Evolutionary conservation across 2,113 vertebrate species (phyloP), one percentile per base, ranked within the genome.

Genomic region (Entelurus aequoreus): DNA sequence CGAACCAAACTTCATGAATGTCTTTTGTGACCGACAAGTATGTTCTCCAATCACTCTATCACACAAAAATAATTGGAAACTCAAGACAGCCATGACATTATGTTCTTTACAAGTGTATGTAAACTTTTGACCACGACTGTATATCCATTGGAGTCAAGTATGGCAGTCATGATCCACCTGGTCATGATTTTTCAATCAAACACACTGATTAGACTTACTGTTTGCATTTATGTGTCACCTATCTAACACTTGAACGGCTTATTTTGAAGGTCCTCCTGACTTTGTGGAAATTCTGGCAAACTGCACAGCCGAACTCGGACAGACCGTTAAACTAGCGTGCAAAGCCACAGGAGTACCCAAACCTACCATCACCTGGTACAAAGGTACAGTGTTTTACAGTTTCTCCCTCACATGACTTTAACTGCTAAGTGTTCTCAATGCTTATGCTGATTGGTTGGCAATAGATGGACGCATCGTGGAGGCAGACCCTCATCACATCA

Each of bases 321-420:
- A 99, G 85, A 99, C 96, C 0, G 93, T 98, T 35, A 99, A 98
- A 62, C 80, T 99, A 72, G 96, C 95, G 40, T 99, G 97, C 81
- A 94, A 92, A 60, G 94, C 91, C 35, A 93, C 82, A 0, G 97
- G 97, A 64, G 88, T 87, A 3, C 97, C 97, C 16, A 96, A 91
- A 69, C 96, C 97, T 3, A 68, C 81, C 0, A 59, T 95, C 83
- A 90, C 88, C 63, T 99, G 97, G 97, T 98, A 95, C 81, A 98
- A 98, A 90, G 96, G 97, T 98, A 89, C 0, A 74, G 2, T 5
- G 7, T 56, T 37, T 36, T 1, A 12, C 47, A 21, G 21, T 8
- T 48, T 12, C 15, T 48, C 21, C 58, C 35, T 10, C 14, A 5
- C 16, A 35, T 28, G 0, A 11, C 37, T 9, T 16, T 7, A 53